Conservation (phyloP, 2,113 vertebrate genomes). For the Planiliza haematocheilus region DNA sequence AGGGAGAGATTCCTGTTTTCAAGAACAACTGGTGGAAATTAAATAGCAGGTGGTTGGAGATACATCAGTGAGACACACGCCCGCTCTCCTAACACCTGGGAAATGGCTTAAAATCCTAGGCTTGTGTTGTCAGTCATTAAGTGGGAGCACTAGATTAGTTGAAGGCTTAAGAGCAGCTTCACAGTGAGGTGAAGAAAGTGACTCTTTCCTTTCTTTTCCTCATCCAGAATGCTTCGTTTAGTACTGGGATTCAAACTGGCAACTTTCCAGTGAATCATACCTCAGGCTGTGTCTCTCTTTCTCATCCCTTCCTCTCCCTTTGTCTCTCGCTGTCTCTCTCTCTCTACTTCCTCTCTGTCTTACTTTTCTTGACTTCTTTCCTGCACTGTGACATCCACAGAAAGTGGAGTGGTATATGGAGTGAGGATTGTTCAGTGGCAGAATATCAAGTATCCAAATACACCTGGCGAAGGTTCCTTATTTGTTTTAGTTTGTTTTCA, state of each 20-base stretch:
- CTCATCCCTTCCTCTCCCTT: slow-evolving; percentile 13
- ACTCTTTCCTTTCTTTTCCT: slow-evolving; percentile 4
- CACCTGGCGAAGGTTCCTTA: slow-evolving; percentile 49
- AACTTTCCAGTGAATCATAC: slow-evolving; percentile 45
- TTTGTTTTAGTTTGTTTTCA: slow-evolving; percentile 52
- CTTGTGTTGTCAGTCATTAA: slow-evolving; percentile 59
- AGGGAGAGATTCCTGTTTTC: slow-evolving; percentile 55
- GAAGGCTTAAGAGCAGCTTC: slow-evolving; percentile 48
- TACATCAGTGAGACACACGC: slow-evolving; percentile 26
- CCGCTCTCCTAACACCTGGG: slow-evolving; percentile 45
- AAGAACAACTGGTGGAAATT: slow-evolving; percentile 54
- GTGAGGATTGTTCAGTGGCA: slow-evolving; percentile 8
- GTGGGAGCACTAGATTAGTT: slow-evolving; percentile 44
- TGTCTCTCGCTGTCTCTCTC: not conserved
- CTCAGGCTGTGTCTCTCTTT: slow-evolving; percentile 21
- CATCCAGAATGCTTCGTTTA: slow-evolving; percentile 19
- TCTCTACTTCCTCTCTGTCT: slow-evolving; percentile 1
- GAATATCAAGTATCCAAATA: slow-evolving; percentile 21
- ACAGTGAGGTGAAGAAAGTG: slow-evolving; percentile 30
- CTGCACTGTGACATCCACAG: slow-evolving; percentile 13
- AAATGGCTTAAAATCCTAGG: slow-evolving; percentile 37
- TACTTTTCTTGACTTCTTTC: slow-evolving; percentile 2
- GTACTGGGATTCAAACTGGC: slow-evolving; percentile 50
- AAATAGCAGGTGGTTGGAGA: slow-evolving; percentile 56
- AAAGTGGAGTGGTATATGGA: not conserved